A percentile compares a stretch with the other conserved stretches of the same genome.
Evolutionary conservation across 1,140 invertebrate genomes (phyloP).

Genomic region (Drosophila arawakana): DNA sequence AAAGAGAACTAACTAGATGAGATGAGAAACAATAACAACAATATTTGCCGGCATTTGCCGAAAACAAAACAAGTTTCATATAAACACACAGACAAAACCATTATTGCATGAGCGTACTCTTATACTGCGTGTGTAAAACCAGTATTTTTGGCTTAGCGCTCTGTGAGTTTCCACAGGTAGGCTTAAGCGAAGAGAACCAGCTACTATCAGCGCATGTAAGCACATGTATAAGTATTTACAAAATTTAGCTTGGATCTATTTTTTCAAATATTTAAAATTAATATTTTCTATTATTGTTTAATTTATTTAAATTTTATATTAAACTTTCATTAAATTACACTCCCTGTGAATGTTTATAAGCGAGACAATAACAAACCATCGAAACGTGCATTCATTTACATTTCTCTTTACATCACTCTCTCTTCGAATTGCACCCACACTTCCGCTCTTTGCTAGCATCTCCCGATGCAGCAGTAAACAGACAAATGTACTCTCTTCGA

Average conservation of each 20-base stretch:
- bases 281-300: background rate
- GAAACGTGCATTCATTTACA: background rate
- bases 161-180: conserved; percentile 18
- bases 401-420: background rate
- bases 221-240: background rate
- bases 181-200: conserved; percentile 13
- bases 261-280: background rate
- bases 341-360: background rate
- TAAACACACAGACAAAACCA: conserved; percentile 1
- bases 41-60: conserved; percentile 59
- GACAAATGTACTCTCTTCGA: background rate
- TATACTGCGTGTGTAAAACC: conserved; percentile 45
- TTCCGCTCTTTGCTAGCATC: background rate
- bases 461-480: background rate
- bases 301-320: conserved; percentile 1
- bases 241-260: background rate
- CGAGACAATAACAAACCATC: conserved; percentile 10
- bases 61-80: conserved; percentile 55
- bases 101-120: conserved; percentile 23
- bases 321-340: background rate
- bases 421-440: conserved; percentile 18
- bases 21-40: conserved; percentile 17
- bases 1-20: conserved; percentile 26
- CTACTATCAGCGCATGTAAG: conserved; percentile 8
- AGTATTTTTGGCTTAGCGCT: conserved; percentile 30